Evolutionary conservation across 2,888 invertebrate species (phyloP).

Genomic region (Glyphotaelius pellucidus): DNA sequence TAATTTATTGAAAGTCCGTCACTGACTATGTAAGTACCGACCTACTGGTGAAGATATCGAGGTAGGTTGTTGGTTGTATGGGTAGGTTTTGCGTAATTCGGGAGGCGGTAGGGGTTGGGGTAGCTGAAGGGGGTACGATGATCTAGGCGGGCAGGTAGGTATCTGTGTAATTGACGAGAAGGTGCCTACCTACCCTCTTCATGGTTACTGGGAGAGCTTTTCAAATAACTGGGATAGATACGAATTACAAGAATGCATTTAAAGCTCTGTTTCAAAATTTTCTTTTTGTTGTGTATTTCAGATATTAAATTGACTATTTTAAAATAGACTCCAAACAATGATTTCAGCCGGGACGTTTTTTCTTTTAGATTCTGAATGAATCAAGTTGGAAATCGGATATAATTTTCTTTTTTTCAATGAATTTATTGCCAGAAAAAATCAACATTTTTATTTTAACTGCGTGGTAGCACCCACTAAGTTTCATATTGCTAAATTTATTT

Average conservation of each 20-base stretch:
- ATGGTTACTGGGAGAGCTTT: neutral
- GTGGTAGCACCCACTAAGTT: no score
- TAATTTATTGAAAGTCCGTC: neutral
- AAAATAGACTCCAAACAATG: no score
- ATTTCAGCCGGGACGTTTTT: no score
- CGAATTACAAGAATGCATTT: neutral
- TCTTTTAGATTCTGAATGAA: no score
- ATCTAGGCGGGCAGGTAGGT: neutral
- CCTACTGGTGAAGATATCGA: neutral
- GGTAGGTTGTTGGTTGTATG: neutral
- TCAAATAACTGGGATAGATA: slow-evolving; percentile 2
- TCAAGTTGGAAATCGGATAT: no score
- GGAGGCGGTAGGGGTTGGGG: neutral
- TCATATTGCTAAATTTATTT: no score
- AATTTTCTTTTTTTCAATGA: no score
- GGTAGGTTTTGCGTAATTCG: neutral
- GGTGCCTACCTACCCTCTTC: neutral
- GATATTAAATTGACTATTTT: neutral
- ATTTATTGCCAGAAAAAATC: no score
- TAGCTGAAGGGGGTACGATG: neutral
- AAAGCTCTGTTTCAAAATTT: neutral
- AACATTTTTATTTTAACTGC: neutral
- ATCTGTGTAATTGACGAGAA: slow-evolving; percentile 1
- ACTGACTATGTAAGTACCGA: neutral
- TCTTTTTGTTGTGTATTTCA: neutral